A percentile compares a stretch with the other conserved stretches of the same genome.
Conservation (phyloP, 1,140 invertebrate genomes). For the Whitmania pigra region DNA sequence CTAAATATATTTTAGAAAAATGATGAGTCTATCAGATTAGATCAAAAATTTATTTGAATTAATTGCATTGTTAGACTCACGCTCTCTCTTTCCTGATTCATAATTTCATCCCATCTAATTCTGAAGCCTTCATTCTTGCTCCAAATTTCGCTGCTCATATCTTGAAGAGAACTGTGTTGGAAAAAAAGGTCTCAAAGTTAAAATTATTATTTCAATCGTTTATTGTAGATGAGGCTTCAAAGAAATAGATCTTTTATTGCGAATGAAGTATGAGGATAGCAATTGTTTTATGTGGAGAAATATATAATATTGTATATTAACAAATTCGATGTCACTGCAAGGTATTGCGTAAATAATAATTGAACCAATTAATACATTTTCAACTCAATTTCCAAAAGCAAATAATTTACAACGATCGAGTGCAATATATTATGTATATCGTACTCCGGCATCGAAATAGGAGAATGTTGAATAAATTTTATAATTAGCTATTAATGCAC, state of each 20-base stretch:
- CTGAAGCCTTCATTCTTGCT: constrained; percentile 1
- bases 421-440: no score
- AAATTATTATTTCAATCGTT: neutral
- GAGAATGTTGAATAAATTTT: no score
- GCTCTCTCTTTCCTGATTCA: neutral
- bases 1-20: neutral
- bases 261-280: no score
- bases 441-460: no score
- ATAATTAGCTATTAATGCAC: no score
- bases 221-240: neutral
- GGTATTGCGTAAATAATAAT: no score
- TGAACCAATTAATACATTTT: no score
- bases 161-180: neutral
- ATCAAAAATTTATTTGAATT: neutral
- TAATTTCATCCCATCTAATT: constrained; percentile 2
- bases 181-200: neutral
- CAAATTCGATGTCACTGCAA: neutral
- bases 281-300: neutral
- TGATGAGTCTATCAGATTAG: neutral
- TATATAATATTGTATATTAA: neutral
- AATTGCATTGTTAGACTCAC: neutral
- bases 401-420: no score
- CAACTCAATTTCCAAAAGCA: no score
- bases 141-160: neutral
- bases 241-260: neutral